phyloP scores from a whole-genome alignment of 2,113 vertebrate species.

The Notiomystis cincta region DNA sequence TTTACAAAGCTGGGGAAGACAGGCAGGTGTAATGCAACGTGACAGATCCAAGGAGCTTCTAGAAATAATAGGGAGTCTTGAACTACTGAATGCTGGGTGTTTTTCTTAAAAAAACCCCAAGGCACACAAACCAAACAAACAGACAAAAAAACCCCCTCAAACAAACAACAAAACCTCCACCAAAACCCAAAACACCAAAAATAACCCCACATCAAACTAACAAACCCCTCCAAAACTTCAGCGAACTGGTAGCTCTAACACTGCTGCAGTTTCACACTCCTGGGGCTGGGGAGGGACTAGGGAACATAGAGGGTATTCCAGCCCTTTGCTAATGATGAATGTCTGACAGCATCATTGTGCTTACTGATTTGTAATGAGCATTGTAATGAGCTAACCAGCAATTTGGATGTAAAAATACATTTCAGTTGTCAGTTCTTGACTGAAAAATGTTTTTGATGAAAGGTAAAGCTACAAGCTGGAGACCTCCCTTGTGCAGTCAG shows the following conservation, averaged over 20 bases:
- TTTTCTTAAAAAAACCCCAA: not conserved
- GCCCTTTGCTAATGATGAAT: not conserved
- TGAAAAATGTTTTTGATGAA: not conserved
- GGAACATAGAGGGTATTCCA: not conserved
- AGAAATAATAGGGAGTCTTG: not conserved
- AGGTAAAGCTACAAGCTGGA: not conserved
- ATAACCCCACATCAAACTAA: not conserved
- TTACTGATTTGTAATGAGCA: not conserved
- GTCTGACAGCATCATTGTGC: not conserved
- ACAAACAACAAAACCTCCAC: not conserved
- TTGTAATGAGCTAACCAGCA: not conserved
- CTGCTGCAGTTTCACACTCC: not conserved
- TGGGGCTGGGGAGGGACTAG: not conserved
- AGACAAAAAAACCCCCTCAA: not conserved
- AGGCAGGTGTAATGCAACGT: not conserved
- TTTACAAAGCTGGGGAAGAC: not conserved
- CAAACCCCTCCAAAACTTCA: accelerated
- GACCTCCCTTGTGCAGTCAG: not conserved
- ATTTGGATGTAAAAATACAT: not conserved
- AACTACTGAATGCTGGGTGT: not conserved
- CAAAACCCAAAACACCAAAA: not conserved
- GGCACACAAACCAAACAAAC: not conserved
- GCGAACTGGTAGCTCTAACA: not conserved
- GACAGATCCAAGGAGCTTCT: not conserved
- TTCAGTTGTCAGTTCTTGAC: not conserved